Evolutionary conservation across 2,797 vertebrate species (phyloP).

Genomic region (Telmatherina bonti): DNA sequence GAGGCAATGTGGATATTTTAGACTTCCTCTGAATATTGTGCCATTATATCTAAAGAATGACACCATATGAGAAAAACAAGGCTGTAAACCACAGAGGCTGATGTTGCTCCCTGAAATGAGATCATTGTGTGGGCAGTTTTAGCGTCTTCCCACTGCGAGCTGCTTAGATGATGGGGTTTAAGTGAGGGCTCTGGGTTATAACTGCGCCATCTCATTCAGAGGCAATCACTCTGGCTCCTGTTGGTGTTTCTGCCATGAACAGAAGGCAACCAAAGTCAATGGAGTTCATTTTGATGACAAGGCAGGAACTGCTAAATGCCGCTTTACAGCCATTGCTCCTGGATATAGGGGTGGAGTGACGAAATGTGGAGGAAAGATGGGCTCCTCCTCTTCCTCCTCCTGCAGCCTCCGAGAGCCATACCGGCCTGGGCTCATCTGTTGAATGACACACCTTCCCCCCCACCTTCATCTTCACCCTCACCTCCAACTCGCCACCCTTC

Average conservation of each 20-base stretch:
- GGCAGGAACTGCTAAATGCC: slow-evolving; percentile 73
- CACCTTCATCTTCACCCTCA: slow-evolving; percentile 45
- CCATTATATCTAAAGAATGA: not conserved
- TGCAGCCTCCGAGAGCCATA: slow-evolving; percentile 49
- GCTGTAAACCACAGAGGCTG: slow-evolving; percentile 11
- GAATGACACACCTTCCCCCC: slow-evolving; percentile 52
- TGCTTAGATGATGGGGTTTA: slow-evolving; percentile 33
- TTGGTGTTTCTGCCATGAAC: slow-evolving; percentile 63
- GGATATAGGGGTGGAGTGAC: slow-evolving; percentile 46
- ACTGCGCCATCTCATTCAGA: slow-evolving; percentile 56
- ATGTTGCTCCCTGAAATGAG: slow-evolving; percentile 27
- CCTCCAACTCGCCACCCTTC: slow-evolving; percentile 53
- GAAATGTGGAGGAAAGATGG: slow-evolving; percentile 62
- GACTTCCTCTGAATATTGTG: slow-evolving; percentile 5
- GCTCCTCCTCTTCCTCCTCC: slow-evolving; percentile 32
- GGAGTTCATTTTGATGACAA: slow-evolving; percentile 77
- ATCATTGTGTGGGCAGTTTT: slow-evolving; percentile 46
- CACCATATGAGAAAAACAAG: slow-evolving; percentile 14
- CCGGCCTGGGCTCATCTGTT: slow-evolving; percentile 69
- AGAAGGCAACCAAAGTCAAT: slow-evolving; percentile 76
- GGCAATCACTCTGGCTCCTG: slow-evolving; percentile 52
- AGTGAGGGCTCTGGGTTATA: slow-evolving; percentile 38
- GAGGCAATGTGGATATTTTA: not conserved
- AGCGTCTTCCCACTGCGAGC: slow-evolving; percentile 32
- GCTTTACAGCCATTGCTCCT: slow-evolving; percentile 65